Percentiles rank a stretch among this genome's conserved stretches.
These are phyloP conservation scores for Cyclina sinensis DNA, from an alignment of 1,140 invertebrate genomes.

Conservation along the genomic window DNA sequence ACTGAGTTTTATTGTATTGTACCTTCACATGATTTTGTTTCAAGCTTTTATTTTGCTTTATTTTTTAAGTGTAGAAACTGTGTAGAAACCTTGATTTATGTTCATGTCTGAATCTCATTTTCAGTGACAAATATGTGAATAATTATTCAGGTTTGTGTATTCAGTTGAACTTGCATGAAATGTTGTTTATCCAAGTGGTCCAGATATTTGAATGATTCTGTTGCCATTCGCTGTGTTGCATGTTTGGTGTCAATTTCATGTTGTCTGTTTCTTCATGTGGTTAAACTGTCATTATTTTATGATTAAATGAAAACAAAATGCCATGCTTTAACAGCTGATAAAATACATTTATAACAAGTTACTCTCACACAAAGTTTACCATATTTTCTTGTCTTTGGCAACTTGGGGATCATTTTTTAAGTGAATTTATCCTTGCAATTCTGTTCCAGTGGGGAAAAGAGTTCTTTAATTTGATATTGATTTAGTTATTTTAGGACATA, in stretches of 20 bases:
- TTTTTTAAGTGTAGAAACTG: too few relatives aligned
- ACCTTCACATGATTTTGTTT: neutral
- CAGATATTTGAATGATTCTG: neutral
- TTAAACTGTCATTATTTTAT: neutral
- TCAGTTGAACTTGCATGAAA: neutral
- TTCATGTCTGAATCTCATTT: neutral
- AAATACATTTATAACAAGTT: too few relatives aligned
- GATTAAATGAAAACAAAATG: neutral
- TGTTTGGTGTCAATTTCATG: constrained; percentile 6
- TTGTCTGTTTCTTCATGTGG: neutral
- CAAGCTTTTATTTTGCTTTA: neutral
- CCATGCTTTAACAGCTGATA: neutral
- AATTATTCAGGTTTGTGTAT: neutral
- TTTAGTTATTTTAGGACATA: too few relatives aligned
- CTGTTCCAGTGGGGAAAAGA: too few relatives aligned
- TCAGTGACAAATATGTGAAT: constrained; percentile 12
- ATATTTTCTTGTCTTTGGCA: too few relatives aligned
- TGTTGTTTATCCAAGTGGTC: neutral
- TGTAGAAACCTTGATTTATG: too few relatives aligned
- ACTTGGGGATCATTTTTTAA: too few relatives aligned
- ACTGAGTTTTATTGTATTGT: neutral
- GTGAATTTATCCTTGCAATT: too few relatives aligned
- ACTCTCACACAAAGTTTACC: too few relatives aligned
- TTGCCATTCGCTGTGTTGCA: neutral
- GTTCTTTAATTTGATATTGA: too few relatives aligned